Base-by-base conservation (phyloP, 1,140 invertebrate species). In the Caenorhabditis tropicalis region DNA sequence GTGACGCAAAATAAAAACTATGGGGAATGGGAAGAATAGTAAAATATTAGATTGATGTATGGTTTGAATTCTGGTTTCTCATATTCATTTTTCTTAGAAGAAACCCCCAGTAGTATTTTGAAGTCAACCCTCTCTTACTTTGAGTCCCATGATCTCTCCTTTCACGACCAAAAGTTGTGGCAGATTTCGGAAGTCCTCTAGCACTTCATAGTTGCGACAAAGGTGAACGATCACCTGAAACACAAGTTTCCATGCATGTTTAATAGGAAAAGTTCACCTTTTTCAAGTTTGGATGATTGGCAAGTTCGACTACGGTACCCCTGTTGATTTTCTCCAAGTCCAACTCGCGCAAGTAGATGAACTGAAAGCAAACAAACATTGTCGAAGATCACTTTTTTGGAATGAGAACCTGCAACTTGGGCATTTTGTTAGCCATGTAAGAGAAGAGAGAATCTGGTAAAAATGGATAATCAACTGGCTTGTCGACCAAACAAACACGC, bases 241-340 rank as follows among this genome's bases (percentile, higher is more conserved):
- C 24, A 7, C 10, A 29, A 60, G 31, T 21, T n/a, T 19, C 39
- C 49, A 49, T 82, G 36, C 49, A 43, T 82, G 43, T 2, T 15
- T 48, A 81, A 53, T 15, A 19, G 6, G n/a, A 80, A 12, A 0
- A 10, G 24, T 33, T 31, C 5, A 85, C 48, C 83, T 91, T 90
- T 58, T 90, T 90, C 31, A 90, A 74, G 24, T 60, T 82, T 15
- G 79, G 82, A 81, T 90, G 90, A 48, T 87, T 79, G 31, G 90
- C 85, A 10, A 90, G 80, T 58, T 89, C 85, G 39, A 87, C 90
- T 21, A 90, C 90, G n/a, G 90, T 91, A n/a, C 74, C 90, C 16
- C 90, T 43, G 79, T 90, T 90, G 60, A 90, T 89, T 80, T 89
- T 89, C 80, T 90, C 90, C 6, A 90, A 53, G 84, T 90, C 88